Percentiles rank a stretch among this genome's conserved stretches.
Evolutionary conservation across 2,888 invertebrate genomes (phyloP).

Genomic region (Eupithecia abbreviata): DNA sequence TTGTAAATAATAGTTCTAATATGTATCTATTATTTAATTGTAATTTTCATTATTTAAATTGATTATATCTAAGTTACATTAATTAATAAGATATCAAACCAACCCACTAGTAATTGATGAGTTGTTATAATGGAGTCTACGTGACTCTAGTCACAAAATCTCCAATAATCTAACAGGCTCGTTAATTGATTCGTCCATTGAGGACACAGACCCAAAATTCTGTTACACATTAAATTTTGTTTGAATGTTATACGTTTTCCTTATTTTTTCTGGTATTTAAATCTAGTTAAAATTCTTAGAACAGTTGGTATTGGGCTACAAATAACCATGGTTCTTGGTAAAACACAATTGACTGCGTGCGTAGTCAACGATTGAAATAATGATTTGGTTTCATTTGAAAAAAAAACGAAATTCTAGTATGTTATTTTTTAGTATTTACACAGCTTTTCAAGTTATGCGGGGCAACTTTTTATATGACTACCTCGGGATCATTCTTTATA

Average conservation of each 20-base stretch:
- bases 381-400: too few relatives aligned
- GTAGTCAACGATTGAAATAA: neutral
- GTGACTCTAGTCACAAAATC: constrained; percentile 7
- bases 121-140: neutral
- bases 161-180: neutral
- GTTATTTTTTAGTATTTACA: too few relatives aligned
- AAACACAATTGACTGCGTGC: neutral
- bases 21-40: too few relatives aligned
- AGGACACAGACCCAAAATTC: neutral
- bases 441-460: too few relatives aligned
- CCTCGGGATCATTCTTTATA: too few relatives aligned
- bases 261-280: neutral
- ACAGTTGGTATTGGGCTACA: neutral
- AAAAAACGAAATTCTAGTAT: too few relatives aligned
- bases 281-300: neutral
- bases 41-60: too few relatives aligned
- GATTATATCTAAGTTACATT: too few relatives aligned
- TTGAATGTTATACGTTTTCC: neutral
- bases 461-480: too few relatives aligned
- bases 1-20: too few relatives aligned
- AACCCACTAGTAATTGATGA: neutral
- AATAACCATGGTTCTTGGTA: neutral
- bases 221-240: neutral
- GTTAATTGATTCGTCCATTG: neutral
- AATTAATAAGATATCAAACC: neutral